Evolutionary conservation across 1,140 invertebrate genomes (phyloP), one percentile per base, ranked within the genome.

Genomic region (Coelopa frigida): DNA sequence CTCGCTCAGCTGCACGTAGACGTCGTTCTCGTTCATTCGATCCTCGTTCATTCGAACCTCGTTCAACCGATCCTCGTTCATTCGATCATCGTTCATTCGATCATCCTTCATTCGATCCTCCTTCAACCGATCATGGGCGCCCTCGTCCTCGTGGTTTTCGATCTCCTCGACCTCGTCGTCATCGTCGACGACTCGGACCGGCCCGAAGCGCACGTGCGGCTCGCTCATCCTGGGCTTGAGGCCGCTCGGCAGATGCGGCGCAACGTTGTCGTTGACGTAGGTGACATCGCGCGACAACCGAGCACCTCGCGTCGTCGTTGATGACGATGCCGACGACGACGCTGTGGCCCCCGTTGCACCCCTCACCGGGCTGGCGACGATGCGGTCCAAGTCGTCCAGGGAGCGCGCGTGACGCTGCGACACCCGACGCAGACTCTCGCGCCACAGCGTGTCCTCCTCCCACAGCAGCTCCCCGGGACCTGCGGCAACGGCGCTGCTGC

Each of bases 391-490:
- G 65, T 88, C 83, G 55, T 89, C 85, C 60, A 89, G 70, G 0
- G 85, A 88, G 36, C 84, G 76, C 1, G 86, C 85, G 61, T 89
- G 86, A 40, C 86, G 72, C 50, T 89, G 76, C 49, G 84, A 87
- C 2, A 85, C 84, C 48, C 82, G 76, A 26, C 85, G 74, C 14
- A 89, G 70, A 55, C 82, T 85, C 57, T 89, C 85, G 41, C 83
- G 73, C 86, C 87, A 89, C 1, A 88, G 70, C 5, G 76, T 69
- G 65, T 90, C 85, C 68, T 89, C 85, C 61, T 89, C 85, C 86
- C 86, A 89, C 20, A 85, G 76, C 68, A 84, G 80, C 50, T 84
- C 81, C 21, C 78, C 78, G 15, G 27, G 39, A 10, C 39, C 29
- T 5, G 42, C 27, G 6, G 33, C 23, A 61, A n/a, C n/a, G n/a